Conservation (phyloP, 2,113 vertebrate species). For the Colaptes auratus region DNA sequence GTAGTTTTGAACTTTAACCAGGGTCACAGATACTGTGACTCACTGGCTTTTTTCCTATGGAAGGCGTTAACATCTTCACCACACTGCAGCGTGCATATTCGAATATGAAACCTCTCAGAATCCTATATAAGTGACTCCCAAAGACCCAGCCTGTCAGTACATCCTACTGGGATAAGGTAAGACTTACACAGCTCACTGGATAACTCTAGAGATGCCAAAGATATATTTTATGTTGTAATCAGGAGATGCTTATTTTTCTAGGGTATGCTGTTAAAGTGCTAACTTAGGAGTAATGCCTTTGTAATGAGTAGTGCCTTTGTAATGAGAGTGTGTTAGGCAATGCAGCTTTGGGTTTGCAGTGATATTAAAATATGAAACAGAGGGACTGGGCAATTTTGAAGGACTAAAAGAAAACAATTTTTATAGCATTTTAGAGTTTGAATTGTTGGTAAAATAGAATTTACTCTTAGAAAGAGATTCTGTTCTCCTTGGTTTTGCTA, state of each 20-base stretch:
- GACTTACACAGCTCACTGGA: neutral
- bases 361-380: neutral
- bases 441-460: neutral
- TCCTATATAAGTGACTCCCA: neutral
- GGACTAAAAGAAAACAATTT: neutral
- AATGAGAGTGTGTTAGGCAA: neutral
- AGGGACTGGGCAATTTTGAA: neutral
- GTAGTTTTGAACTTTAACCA: neutral
- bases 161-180: conserved; percentile 22
- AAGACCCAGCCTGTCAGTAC: neutral
- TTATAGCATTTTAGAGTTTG: neutral
- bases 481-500: neutral
- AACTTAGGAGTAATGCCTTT: too few species aligned
- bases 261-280: too few species aligned
- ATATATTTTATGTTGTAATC: neutral
- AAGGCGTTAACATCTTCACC: neutral
- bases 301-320: neutral
- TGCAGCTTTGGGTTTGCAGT: neutral
- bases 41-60: neutral
- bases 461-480: neutral
- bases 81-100: neutral
- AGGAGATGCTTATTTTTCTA: too few species aligned
- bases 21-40: neutral
- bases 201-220: neutral
- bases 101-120: neutral